Evolutionary conservation across 2,888 invertebrate species (phyloP).

Genomic region (Mylabris sibirica): DNA sequence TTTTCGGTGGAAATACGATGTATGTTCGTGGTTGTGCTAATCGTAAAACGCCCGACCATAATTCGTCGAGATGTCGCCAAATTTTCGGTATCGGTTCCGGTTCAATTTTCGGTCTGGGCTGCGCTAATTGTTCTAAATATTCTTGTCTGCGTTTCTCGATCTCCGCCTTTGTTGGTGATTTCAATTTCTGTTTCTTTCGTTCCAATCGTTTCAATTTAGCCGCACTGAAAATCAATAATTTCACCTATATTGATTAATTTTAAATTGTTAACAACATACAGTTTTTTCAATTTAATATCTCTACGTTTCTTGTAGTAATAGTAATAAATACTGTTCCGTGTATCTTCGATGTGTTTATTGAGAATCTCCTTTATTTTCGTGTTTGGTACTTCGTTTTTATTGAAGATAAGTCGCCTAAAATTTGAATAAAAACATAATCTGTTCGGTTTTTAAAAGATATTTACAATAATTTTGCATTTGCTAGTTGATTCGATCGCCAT

Average conservation of each 20-base stretch:
- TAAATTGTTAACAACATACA: too few species aligned
- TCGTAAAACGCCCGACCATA: neutral
- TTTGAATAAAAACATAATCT: neutral
- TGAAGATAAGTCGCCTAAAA: neutral
- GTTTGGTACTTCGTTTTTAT: neutral
- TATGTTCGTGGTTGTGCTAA: neutral
- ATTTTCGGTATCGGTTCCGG: neutral
- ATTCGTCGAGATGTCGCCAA: neutral
- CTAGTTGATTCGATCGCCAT: neutral
- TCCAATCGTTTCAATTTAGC: neutral
- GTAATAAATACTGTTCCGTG: neutral
- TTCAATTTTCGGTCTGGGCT: neutral
- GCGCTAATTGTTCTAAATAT: neutral
- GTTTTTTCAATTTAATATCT: neutral
- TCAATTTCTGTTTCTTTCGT: neutral
- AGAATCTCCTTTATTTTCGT: neutral
- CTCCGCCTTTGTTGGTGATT: neutral
- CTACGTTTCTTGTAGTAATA: neutral
- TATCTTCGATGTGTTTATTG: neutral
- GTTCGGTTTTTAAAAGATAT: neutral
- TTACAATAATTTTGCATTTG: neutral
- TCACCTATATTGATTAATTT: too few species aligned
- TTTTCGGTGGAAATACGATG: neutral
- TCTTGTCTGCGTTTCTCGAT: neutral
- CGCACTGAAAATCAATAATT: too few species aligned